Base-by-base conservation (phyloP, 1,140 invertebrate genomes). In the Achroia grisella region DNA sequence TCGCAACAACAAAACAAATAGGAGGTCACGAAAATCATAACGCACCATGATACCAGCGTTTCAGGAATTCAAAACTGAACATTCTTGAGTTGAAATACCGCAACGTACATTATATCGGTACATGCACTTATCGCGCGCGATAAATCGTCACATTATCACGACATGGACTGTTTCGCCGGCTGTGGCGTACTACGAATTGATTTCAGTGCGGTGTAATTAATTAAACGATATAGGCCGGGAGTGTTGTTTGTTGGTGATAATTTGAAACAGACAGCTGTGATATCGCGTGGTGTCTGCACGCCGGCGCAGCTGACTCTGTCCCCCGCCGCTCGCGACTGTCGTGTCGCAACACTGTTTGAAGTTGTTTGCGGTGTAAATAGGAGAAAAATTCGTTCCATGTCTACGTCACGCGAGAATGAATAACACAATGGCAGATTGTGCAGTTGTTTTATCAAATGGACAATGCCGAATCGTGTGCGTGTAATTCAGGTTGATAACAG, bases 31-130 rank as follows among this genome's bases (percentile, higher is more conserved):
- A 13, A 34, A 6, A 32, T 35, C 33, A 39, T 42, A 48, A 67
- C 70, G 48, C 64, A 84, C 80, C 78, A 50, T 73, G 64, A 64
- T 82, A 80, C 78, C 72, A 82, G 34, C 75, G 74, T 39, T 77
- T 82, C 51, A 84, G 59, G 49, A 84, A 82, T 43, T 82, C 78
- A 61, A 80, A 80, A 72, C 64, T 70, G 62, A 84, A 84, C 80
- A 84, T 84, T 71, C 40, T 75, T 58, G 52, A 54, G 52, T 43
- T 66, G 63, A 60, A 52, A 34, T 42, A 28, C 52, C 42, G 63
- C 60, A 65, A 67, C 55, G 53, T 64, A 40, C 65, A 68, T 69
- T 60, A 66, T 68, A 68, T 64, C 61, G 49, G 52, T 29, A 23
- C 6, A 6, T 23, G 45, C 53, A 53, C 51, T 79, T 78, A 75